These are phyloP conservation scores for Papilio dardanus DNA, from an alignment of 1,140 invertebrate species.

Conservation along the genomic window DNA sequence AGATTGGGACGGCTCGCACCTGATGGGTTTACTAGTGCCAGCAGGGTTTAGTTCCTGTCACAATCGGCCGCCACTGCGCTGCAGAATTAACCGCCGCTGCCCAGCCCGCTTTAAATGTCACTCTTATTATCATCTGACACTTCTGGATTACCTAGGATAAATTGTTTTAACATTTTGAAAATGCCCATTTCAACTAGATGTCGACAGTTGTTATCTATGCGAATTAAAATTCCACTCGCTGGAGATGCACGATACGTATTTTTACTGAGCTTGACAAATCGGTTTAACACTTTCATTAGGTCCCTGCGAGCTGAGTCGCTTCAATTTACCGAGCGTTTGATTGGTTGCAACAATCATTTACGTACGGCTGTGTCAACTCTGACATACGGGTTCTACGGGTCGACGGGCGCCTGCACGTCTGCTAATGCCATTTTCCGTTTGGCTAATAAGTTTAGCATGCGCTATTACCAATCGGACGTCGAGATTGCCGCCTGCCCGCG, in stretches of 20 bases:
- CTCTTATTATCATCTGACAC: slow-evolving; percentile 81
- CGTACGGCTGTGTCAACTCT: slow-evolving; percentile 68
- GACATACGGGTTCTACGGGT: slow-evolving; percentile 70
- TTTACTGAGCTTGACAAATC: slow-evolving; percentile 59
- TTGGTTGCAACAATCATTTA: slow-evolving; percentile 79
- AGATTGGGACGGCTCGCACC: slow-evolving; percentile 66
- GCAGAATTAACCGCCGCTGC: slow-evolving; percentile 73
- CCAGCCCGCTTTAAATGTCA: slow-evolving; percentile 75
- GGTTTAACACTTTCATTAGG: slow-evolving; percentile 60
- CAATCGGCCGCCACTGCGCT: slow-evolving; percentile 72
- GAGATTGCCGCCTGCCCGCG: slow-evolving; percentile 62
- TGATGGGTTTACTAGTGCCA: slow-evolving; percentile 76
- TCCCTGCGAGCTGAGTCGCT: slow-evolving; percentile 47
- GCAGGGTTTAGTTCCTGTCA: slow-evolving; percentile 78
- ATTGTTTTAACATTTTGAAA: slow-evolving; percentile 79
- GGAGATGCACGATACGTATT: slow-evolving; percentile 49
- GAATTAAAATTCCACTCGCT: slow-evolving; percentile 65
- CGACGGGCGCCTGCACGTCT: slow-evolving; percentile 61
- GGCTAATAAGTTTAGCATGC: slow-evolving; percentile 80
- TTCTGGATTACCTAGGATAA: slow-evolving; percentile 78
- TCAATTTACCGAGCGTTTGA: slow-evolving; percentile 69
- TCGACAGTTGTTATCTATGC: slow-evolving; percentile 73
- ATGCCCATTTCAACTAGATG: slow-evolving; percentile 67
- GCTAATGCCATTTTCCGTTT: slow-evolving; percentile 80
- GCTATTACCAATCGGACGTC: slow-evolving; percentile 79